Base-by-base conservation (phyloP, 2,113 vertebrate genomes). In the Gasterosteus nipponicus region DNA sequence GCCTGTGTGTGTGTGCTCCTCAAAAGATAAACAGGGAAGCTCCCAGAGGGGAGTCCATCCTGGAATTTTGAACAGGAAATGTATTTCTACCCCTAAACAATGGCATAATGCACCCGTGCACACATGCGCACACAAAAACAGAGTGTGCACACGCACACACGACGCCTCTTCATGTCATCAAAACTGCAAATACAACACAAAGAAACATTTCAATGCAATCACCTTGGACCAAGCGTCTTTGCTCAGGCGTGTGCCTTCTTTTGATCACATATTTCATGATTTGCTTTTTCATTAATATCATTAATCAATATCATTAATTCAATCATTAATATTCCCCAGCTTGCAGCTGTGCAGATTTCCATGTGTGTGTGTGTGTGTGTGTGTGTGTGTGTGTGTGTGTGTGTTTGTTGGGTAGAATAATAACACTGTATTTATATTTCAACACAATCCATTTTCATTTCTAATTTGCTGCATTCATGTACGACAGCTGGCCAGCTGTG, bases 11-110 rank as follows among this genome's bases (percentile, higher is more conserved):
- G 64, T 56, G 64, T 68, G 73, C 74, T 84, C 61, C 62, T 75
- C 19, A 80, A 67, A 70, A 90, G 87, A 90, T 90, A 91, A 89
- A 90, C 90, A 92, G 78, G 84, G 86, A 85, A 79, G 81, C 80
- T 83, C 86, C 86, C 84, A 53, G 70, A 83, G 78, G 80, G 79
- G 83, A 81, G 87, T 86, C 89, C 81, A 87, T 90, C 87, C 90
- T 90, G 91, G 84, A 93, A 91, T 88, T 90, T 85, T 78, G 64
- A 85, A 88, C 89, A 88, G 90, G 92, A 91, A 92, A 89, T 84
- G 49, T 85, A 80, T 90, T 90, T 87, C 69, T 83, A 35, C 76
- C 29, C 4, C 69, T 67, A 87, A 91, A 92, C 90, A 92, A 92
- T 90, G 78, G 89, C 26, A 10, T 70, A 76, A 79, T 66, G 54